Evolutionary conservation across 2,113 vertebrate species (phyloP).

Genomic region (Danio rerio): DNA sequence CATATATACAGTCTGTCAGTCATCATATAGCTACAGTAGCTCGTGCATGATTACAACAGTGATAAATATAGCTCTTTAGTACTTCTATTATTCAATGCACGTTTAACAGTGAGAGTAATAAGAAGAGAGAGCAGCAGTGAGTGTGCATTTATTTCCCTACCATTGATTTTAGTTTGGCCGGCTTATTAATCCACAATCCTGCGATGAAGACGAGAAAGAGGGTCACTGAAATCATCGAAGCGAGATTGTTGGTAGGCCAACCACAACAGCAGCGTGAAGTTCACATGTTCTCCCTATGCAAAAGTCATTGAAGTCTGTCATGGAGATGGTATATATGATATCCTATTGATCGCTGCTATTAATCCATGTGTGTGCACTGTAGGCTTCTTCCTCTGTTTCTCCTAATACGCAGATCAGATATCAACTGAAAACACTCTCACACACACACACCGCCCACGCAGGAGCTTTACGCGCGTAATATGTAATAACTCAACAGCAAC

Average conservation of each 20-base stretch:
- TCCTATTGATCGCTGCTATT: not conserved
- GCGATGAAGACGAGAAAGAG: slow-evolving; percentile 29
- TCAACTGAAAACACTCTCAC: not conserved
- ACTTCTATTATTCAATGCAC: no score
- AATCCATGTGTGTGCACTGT: not conserved
- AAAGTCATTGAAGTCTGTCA: slow-evolving; percentile 6
- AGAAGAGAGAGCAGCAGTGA: not conserved
- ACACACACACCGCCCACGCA: not conserved
- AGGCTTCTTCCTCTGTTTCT: not conserved
- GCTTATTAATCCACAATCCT: slow-evolving; percentile 40
- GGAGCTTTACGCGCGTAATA: not conserved
- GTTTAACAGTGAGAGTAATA: not conserved
- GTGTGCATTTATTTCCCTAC: slow-evolving; percentile 27
- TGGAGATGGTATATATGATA: not conserved
- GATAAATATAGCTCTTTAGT: no score
- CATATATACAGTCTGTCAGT: no score
- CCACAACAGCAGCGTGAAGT: slow-evolving; percentile 28
- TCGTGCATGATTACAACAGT: not conserved
- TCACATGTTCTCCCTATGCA: slow-evolving; percentile 49
- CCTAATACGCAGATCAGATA: not conserved
- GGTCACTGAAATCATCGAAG: slow-evolving; percentile 51
- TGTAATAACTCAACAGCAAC: not conserved
- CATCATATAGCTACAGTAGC: no score
- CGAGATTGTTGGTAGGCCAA: slow-evolving; percentile 31
- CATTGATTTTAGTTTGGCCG: slow-evolving; percentile 31